Evolutionary conservation across 2,113 vertebrate genomes (phyloP).

Genomic region (Apodemus sylvaticus): DNA sequence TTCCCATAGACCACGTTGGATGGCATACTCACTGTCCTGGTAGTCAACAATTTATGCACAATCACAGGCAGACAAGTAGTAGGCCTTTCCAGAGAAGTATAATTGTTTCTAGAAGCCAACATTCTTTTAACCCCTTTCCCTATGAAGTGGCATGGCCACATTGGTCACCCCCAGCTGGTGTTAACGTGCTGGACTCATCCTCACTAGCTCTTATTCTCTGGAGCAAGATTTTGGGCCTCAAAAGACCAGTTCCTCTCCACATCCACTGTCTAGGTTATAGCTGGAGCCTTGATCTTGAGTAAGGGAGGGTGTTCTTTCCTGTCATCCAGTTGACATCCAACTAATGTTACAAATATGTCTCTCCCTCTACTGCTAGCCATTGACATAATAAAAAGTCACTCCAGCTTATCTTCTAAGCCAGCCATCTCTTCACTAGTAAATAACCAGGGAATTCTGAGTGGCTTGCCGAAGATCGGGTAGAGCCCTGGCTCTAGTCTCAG

Average conservation of each 20-base stretch:
- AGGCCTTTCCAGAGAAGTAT: no score
- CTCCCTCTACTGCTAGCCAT: background rate
- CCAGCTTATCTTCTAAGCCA: background rate
- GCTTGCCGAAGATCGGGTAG: background rate
- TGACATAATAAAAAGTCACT: background rate
- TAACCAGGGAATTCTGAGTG: background rate
- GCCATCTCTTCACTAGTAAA: background rate
- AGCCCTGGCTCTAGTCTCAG: background rate
- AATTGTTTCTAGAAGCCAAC: no score
- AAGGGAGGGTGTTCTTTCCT: background rate
- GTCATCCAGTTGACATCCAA: background rate
- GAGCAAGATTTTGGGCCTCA: background rate
- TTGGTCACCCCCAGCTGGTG: background rate
- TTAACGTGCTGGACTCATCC: background rate
- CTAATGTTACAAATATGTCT: background rate
- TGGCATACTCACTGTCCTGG: no score
- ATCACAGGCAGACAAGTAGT: no score
- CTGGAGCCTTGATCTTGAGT: background rate
- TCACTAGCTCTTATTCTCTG: background rate
- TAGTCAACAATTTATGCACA: no score
- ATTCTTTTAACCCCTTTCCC: no score
- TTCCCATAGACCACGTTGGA: background rate
- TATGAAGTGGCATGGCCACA: no score
- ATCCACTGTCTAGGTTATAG: background rate
- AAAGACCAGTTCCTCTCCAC: background rate